These are phyloP conservation scores for Xylota sylvarum DNA, from an alignment of 2,888 invertebrate genomes.

Conservation along the genomic window DNA sequence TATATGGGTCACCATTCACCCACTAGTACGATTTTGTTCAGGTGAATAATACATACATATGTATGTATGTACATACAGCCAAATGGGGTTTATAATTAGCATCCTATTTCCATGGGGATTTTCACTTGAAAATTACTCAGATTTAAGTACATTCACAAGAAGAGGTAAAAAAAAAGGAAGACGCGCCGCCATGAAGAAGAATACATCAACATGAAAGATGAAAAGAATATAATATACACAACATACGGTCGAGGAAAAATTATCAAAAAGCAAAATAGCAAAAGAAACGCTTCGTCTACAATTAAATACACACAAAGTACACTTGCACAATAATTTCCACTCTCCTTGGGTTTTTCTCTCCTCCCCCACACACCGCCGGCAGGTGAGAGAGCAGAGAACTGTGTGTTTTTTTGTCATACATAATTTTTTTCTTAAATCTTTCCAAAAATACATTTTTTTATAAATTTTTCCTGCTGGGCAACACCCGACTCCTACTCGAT, in stretches of 20 bases:
- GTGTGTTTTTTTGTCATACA: conserved; percentile 36
- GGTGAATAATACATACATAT: conserved; percentile 39
- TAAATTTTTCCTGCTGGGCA: not conserved
- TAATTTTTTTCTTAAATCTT: conserved; percentile 42
- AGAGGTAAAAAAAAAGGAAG: conserved; percentile 12
- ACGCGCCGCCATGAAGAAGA: conserved; percentile 27
- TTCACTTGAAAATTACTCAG: conserved; percentile 61
- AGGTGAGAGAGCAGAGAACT: conserved; percentile 45
- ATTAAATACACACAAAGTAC: conserved; percentile 51
- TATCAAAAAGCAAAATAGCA: conserved; percentile 16
- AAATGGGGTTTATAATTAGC: conserved; percentile 58
- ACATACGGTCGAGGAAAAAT: conserved; percentile 22
- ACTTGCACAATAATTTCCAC: conserved; percentile 40
- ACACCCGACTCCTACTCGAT: conserved; percentile 26
- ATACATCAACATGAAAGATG: conserved; percentile 49
- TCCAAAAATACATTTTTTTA: conserved; percentile 43
- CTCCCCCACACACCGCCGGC: conserved; percentile 10
- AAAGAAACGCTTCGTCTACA: conserved; percentile 44
- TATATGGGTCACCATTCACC: conserved; percentile 58
- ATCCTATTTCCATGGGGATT: conserved; percentile 55
- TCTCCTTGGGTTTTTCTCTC: not conserved
- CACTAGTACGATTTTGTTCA: conserved; percentile 37
- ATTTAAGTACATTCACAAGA: conserved; percentile 42
- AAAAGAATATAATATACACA: conserved; percentile 42
- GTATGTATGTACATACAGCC: no score